Evolutionary conservation across 2,113 vertebrate genomes (phyloP).

Genomic region (Myrmecobius fasciatus): DNA sequence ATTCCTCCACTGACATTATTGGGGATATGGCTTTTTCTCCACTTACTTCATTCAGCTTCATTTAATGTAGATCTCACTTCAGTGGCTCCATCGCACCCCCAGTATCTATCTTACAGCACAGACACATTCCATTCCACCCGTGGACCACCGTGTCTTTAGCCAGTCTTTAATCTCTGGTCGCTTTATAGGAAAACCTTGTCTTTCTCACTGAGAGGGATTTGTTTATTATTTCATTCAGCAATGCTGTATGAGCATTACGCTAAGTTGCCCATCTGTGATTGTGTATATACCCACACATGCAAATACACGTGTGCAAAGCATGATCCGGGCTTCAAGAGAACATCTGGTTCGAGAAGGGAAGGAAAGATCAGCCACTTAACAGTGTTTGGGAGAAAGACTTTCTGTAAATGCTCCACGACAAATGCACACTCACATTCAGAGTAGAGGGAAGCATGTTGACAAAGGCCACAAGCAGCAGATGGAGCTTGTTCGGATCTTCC

Average conservation of each 20-base stretch:
- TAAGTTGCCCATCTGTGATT: background rate
- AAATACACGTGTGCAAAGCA: conserved; percentile 15
- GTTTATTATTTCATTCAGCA: background rate
- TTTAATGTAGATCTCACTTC: background rate
- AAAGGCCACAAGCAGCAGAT: conserved; percentile 39
- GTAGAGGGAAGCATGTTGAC: background rate
- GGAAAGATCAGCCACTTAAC: conserved; percentile 33
- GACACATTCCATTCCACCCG: too few species aligned
- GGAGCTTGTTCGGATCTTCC: conserved; percentile 42
- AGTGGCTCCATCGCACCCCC: background rate
- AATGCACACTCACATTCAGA: conserved; percentile 19
- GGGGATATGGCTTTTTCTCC: background rate
- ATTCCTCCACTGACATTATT: background rate
- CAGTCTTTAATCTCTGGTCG: background rate
- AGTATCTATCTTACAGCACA: background rate
- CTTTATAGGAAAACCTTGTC: background rate
- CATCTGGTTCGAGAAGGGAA: conserved; percentile 27
- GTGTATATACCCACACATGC: background rate
- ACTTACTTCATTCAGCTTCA: background rate
- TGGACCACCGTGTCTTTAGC: background rate
- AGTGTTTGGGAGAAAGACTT: conserved; percentile 4
- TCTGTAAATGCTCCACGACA: conserved; percentile 25
- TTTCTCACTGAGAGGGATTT: background rate
- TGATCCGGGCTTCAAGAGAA: background rate
- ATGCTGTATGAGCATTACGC: background rate